These are phyloP conservation scores for Hylia prasina DNA, from an alignment of 2,113 vertebrate genomes.

Conservation along the genomic window DNA sequence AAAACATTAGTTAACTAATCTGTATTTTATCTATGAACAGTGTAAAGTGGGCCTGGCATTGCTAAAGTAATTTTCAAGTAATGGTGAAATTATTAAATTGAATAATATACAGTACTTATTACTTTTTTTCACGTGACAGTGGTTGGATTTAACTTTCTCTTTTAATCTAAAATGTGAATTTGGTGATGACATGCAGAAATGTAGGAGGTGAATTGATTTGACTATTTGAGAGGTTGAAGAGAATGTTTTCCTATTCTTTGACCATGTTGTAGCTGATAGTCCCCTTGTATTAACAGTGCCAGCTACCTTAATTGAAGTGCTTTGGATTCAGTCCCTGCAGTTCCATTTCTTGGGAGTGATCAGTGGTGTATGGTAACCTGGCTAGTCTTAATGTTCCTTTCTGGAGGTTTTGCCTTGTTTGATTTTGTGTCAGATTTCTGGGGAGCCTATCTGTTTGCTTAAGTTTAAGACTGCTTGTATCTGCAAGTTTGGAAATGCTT, in stretches of 20 bases:
- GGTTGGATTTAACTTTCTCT: background rate
- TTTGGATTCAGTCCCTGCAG: background rate
- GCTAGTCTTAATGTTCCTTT: background rate
- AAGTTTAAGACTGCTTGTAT: background rate
- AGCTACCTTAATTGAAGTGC: background rate
- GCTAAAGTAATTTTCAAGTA: background rate
- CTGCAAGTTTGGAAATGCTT: background rate
- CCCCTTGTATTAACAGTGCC: background rate
- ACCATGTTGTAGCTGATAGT: background rate
- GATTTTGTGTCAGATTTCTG: background rate
- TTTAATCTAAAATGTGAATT: constrained; percentile 1
- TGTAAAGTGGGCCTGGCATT: background rate
- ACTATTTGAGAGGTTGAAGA: background rate
- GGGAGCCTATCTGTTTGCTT: background rate
- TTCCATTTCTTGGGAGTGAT: background rate
- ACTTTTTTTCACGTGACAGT: background rate
- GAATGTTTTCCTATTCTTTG: background rate
- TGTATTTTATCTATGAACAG: background rate
- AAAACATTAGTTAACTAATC: background rate
- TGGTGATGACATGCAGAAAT: background rate
- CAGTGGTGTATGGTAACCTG: background rate
- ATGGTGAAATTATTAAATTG: background rate
- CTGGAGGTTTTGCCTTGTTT: background rate
- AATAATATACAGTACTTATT: background rate
- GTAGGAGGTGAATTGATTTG: background rate